These are phyloP conservation scores for Pipistrellus kuhlii DNA, from an alignment of 2,797 vertebrate genomes.

Conservation along the genomic window DNA sequence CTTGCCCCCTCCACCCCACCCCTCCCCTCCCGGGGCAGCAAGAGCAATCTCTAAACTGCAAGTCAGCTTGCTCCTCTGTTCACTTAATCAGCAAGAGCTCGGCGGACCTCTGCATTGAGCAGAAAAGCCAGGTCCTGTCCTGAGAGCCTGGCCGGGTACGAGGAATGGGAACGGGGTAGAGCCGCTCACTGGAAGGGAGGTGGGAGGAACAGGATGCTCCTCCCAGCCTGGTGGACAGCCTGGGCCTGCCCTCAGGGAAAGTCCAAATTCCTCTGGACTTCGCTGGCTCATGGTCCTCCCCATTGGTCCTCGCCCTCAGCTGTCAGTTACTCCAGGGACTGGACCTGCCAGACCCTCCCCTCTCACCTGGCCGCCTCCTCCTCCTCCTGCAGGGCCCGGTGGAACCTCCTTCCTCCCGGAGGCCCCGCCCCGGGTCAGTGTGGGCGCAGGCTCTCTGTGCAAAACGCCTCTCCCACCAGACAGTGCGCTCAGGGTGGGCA, in stretches of 20 bases:
- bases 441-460: not conserved
- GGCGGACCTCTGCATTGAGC: no score
- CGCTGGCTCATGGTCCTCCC: accelerated
- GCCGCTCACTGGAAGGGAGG: no score
- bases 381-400: not conserved
- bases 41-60: not conserved
- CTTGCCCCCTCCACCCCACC: not conserved
- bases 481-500: not conserved
- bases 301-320: not conserved
- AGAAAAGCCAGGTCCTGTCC: not conserved
- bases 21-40: not conserved
- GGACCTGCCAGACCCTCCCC: not conserved
- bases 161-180: no score
- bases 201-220: not conserved
- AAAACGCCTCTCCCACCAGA: not conserved
- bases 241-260: not conserved
- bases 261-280: not conserved
- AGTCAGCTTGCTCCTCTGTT: not conserved
- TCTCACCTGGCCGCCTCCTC: not conserved
- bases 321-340: not conserved
- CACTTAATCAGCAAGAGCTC: not conserved
- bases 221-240: no score
- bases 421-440: not conserved
- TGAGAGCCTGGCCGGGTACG: not conserved
- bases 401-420: not conserved